Conservation (phyloP, 1,140 invertebrate species). For the Magallana gigas region DNA sequence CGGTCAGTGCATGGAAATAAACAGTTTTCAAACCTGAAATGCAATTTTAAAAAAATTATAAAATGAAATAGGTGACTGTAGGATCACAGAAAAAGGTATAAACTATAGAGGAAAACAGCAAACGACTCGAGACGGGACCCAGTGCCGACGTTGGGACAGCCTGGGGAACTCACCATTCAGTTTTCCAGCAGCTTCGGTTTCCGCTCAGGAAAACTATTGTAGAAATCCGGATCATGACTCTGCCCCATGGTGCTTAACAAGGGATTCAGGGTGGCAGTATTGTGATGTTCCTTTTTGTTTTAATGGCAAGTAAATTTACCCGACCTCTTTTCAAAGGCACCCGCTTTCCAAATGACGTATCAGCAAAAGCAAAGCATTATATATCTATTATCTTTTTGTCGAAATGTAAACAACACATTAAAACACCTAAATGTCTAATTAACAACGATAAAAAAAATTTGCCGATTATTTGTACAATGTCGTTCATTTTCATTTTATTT, state of each 20-base stretch:
- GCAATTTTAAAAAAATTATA: neutral
- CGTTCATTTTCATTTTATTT: too few relatives aligned
- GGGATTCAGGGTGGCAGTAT: slow-evolving; percentile 39
- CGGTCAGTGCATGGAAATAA: too few relatives aligned
- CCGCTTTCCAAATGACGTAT: neutral
- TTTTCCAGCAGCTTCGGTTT: neutral
- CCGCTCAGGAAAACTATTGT: slow-evolving; percentile 37
- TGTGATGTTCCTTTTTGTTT: slow-evolving; percentile 43
- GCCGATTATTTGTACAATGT: too few relatives aligned
- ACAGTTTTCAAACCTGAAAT: neutral
- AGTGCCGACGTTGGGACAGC: slow-evolving; percentile 27
- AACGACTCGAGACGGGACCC: neutral
- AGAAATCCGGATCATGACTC: slow-evolving; percentile 33
- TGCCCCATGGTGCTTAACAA: slow-evolving; percentile 44
- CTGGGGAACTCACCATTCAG: neutral
- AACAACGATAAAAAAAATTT: too few relatives aligned
- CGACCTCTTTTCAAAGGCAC: neutral
- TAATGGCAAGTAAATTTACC: neutral
- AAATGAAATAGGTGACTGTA: neutral
- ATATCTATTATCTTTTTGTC: neutral
- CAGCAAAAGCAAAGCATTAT: neutral
- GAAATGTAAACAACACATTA: neutral
- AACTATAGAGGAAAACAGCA: slow-evolving; percentile 21
- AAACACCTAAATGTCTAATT: neutral
- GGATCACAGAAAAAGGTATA: neutral